Conservation (phyloP, 2,113 vertebrate genomes). For the Rhea americana region DNA sequence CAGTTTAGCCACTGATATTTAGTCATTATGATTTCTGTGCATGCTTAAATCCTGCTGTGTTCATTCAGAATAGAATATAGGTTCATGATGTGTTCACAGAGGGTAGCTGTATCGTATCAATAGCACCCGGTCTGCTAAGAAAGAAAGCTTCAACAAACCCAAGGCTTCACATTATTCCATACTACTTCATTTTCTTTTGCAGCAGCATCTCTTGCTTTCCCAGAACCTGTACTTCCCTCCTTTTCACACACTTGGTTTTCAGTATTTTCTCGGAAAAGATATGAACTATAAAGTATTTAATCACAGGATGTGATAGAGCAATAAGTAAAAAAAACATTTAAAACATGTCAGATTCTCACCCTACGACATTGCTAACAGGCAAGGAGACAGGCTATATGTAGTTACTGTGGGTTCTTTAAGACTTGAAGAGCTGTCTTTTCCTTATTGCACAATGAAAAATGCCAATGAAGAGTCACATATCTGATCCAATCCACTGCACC, state of each 20-base stretch:
- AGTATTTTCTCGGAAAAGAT: neutral
- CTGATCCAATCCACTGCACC: neutral
- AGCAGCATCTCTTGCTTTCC: neutral
- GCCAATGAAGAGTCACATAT: neutral
- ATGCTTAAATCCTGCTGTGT: conserved; percentile 22
- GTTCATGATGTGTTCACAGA: neutral
- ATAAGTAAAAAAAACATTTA: neutral
- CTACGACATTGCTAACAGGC: neutral
- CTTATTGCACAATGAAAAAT: neutral
- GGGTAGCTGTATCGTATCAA: neutral
- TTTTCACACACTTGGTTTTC: neutral
- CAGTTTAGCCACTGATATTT: conserved; percentile 39
- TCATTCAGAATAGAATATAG: conserved; percentile 1
- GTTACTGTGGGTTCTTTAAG: neutral
- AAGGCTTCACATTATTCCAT: neutral
- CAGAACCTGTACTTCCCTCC: neutral
- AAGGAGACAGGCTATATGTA: neutral
- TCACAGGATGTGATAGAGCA: neutral
- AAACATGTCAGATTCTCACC: neutral
- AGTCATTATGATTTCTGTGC: conserved; percentile 36
- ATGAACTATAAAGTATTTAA: neutral
- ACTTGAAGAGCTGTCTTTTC: neutral
- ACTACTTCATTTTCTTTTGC: neutral
- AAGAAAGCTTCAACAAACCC: neutral
- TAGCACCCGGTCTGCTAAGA: neutral